A percentile compares a stretch with the other conserved stretches of the same genome.
Conservation (phyloP, 1,140 invertebrate genomes). For the Hycleus cichorii region DNA sequence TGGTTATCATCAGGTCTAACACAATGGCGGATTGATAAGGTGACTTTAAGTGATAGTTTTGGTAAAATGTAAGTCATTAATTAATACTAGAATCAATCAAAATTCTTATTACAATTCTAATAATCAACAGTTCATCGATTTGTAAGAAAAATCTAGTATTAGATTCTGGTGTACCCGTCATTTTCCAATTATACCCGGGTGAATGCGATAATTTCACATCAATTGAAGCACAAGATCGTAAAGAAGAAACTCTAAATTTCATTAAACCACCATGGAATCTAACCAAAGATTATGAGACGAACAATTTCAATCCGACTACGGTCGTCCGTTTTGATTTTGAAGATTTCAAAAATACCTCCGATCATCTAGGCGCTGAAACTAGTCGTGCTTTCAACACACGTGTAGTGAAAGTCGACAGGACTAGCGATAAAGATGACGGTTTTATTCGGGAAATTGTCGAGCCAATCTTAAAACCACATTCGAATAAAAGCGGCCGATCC, state of each 20-base stretch:
- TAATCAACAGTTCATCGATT: slow-evolving; percentile 56
- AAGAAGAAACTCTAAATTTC: slow-evolving; percentile 14
- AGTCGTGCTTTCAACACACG: slow-evolving; percentile 56
- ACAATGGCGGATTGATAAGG: slow-evolving; percentile 72
- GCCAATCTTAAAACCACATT: slow-evolving; percentile 42
- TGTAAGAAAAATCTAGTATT: slow-evolving; percentile 68
- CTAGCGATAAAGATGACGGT: slow-evolving; percentile 6
- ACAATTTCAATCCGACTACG: slow-evolving; percentile 36
- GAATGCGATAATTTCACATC: slow-evolving; percentile 55
- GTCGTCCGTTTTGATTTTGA: slow-evolving; percentile 37
- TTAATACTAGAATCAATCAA: not conserved
- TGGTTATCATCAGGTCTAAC: slow-evolving; percentile 83
- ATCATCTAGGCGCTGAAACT: slow-evolving; percentile 40
- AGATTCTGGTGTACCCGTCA: slow-evolving; percentile 64
- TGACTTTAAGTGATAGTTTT: slow-evolving; percentile 77
- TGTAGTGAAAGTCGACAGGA: slow-evolving; percentile 45
- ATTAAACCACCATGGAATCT: not conserved
- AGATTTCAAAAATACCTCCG: slow-evolving; percentile 12
- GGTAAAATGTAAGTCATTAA: slow-evolving; percentile 57
- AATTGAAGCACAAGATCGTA: slow-evolving; percentile 19
- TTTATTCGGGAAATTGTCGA: slow-evolving; percentile 42
- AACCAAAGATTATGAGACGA: not conserved
- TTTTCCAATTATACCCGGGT: slow-evolving; percentile 64
- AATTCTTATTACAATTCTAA: not conserved
- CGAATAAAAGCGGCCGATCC: slow-evolving; percentile 45